These are phyloP conservation scores for Bufo bufo DNA, from an alignment of 2,113 vertebrate genomes.

Conservation along the genomic window DNA sequence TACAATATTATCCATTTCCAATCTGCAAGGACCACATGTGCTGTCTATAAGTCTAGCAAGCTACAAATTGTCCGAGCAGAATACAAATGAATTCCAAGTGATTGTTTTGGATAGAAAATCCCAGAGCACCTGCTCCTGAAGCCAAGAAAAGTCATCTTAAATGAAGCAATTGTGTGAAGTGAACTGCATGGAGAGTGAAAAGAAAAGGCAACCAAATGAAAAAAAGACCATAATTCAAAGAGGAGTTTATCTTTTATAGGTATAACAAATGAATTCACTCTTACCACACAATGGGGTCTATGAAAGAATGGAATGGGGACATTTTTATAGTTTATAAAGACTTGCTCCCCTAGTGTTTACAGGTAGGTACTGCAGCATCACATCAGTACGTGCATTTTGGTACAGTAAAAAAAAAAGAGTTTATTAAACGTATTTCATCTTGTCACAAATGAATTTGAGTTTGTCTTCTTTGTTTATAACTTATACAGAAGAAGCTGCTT, in stretches of 20 bases:
- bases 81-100: constrained; percentile 50
- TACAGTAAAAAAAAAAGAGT: background rate
- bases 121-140: constrained; percentile 34
- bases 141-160: constrained; percentile 46
- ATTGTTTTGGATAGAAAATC: constrained; percentile 47
- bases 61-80: constrained; percentile 39
- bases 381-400: background rate
- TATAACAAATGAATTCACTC: constrained; percentile 14
- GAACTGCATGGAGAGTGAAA: constrained; percentile 20
- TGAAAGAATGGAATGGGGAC: background rate
- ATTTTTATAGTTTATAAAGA: constrained; percentile 1
- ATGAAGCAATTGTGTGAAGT: constrained; percentile 42
- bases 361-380: background rate
- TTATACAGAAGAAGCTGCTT: too few relatives aligned
- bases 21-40: constrained; percentile 29
- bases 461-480: too few relatives aligned
- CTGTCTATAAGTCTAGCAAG: constrained; percentile 42
- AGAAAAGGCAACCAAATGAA: constrained; percentile 23
- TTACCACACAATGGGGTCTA: background rate
- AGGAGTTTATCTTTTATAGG: constrained; percentile 13
- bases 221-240: constrained; percentile 19
- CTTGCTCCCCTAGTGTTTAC: background rate
- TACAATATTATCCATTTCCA: constrained; percentile 22
- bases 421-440: background rate
- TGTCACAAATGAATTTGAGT: background rate